A percentile compares a stretch with the other conserved stretches of the same genome.
Conservation (phyloP, 1,140 invertebrate genomes). For the Agraylea sexmaculata region DNA sequence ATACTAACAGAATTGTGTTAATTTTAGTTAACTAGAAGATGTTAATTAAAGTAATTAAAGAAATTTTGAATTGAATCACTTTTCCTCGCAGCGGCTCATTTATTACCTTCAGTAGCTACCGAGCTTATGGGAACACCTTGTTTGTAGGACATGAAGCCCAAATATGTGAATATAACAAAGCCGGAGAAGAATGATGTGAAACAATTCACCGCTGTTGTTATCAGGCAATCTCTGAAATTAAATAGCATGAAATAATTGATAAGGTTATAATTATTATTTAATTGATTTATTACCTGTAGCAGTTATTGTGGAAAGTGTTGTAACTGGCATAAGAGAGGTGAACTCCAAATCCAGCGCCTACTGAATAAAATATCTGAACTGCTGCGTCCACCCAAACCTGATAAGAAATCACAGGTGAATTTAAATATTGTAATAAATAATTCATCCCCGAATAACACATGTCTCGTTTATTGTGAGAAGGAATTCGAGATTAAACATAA, state of each 20-base stretch:
- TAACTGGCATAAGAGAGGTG: slow-evolving; percentile 85
- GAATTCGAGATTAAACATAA: background rate
- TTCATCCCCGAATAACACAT: background rate
- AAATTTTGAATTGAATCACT: too few species aligned
- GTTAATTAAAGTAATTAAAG: background rate
- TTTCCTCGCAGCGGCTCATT: too few species aligned
- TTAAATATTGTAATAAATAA: too few species aligned
- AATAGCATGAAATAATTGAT: background rate
- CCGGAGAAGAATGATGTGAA: slow-evolving; percentile 89
- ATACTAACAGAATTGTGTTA: slow-evolving; percentile 1
- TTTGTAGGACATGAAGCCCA: slow-evolving; percentile 82
- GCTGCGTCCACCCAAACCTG: slow-evolving; percentile 93
- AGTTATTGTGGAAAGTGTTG: slow-evolving; percentile 89
- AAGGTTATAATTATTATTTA: background rate
- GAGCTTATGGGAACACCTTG: slow-evolving; percentile 70
- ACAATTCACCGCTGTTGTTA: slow-evolving; percentile 88
- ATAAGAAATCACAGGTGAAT: slow-evolving; percentile 16
- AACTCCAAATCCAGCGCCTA: slow-evolving; percentile 89
- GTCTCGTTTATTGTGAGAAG: background rate
- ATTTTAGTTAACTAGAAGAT: background rate
- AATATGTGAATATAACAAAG: slow-evolving; percentile 91
- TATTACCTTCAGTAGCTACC: slow-evolving; percentile 69
- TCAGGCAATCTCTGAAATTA: slow-evolving; percentile 72
- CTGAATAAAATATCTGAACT: slow-evolving; percentile 89
- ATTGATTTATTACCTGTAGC: slow-evolving; percentile 36